Evolutionary conservation across 2,797 vertebrate species (phyloP).

Genomic region (Enoplosus armatus): DNA sequence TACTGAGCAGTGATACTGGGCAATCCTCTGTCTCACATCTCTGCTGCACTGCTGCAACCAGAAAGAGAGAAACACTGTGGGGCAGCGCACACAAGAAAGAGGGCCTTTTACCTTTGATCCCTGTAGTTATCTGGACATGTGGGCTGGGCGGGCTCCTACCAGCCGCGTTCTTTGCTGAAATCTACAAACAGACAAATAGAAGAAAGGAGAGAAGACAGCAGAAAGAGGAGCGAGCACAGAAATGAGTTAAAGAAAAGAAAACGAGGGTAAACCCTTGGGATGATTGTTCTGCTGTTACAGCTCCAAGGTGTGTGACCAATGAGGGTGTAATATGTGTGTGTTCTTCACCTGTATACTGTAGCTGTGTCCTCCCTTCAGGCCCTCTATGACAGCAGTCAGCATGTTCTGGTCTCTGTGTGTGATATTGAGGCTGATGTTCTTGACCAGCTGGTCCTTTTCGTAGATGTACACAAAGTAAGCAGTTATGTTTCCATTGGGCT

Average conservation of each 20-base stretch:
- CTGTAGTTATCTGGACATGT: conserved; percentile 92
- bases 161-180: conserved; percentile 93
- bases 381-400: conserved; percentile 89
- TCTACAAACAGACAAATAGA: conserved; percentile 81
- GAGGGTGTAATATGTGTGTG: background rate
- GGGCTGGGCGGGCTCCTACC: conserved; percentile 93
- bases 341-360: conserved; percentile 93
- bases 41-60: conserved; percentile 41
- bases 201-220: conserved; percentile 2
- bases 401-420: conserved; percentile 85
- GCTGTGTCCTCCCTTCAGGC: conserved; percentile 94
- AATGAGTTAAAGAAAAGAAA: background rate
- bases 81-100: background rate
- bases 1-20: conserved; percentile 2
- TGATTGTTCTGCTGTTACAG: conserved; percentile 2
- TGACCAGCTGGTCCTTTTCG: conserved; percentile 86
- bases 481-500: conserved; percentile 94
- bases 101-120: conserved; percentile 88
- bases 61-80: conserved; percentile 16
- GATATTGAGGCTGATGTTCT: conserved; percentile 87
- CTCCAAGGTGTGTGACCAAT: background rate
- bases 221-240: conserved; percentile 8
- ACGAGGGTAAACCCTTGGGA: background rate
- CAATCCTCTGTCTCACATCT: conserved; percentile 28
- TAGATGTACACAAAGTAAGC: conserved; percentile 91